These are phyloP conservation scores for Aelia acuminata DNA, from an alignment of 2,888 invertebrate genomes.

Conservation along the genomic window DNA sequence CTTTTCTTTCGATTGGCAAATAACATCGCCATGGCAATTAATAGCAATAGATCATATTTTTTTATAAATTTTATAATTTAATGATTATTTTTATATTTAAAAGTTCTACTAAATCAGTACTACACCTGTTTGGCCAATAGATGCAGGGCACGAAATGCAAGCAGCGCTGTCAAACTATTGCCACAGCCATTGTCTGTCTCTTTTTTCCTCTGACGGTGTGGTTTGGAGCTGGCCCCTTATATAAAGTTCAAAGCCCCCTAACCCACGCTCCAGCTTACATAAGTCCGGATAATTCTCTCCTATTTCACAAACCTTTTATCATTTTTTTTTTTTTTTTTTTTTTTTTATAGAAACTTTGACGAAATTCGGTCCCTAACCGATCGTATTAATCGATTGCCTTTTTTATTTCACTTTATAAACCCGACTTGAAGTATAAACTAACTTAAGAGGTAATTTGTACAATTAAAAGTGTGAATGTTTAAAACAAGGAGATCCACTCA, in stretches of 20 bases:
- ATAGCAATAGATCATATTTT: too few relatives aligned
- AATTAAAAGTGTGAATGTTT: too few relatives aligned
- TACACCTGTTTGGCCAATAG: not conserved
- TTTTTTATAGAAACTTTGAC: too few relatives aligned
- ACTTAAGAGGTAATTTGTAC: too few relatives aligned
- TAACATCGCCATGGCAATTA: too few relatives aligned
- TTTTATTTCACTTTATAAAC: not conserved
- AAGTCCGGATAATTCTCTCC: constrained; percentile 34
- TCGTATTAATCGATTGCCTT: not conserved
- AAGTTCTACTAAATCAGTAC: not conserved
- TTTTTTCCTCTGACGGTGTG: not conserved
- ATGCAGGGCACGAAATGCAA: not conserved
- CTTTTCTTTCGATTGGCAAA: too few relatives aligned
- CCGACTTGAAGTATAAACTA: too few relatives aligned
- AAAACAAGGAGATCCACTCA: too few relatives aligned
- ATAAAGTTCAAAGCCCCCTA: constrained; percentile 48
- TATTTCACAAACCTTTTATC: not conserved
- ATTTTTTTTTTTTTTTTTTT: not conserved
- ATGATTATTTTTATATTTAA: too few relatives aligned
- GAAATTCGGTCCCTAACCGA: not conserved
- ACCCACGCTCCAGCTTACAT: not conserved
- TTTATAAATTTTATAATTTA: too few relatives aligned
- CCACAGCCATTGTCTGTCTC: constrained; percentile 31
- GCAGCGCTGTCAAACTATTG: not conserved
- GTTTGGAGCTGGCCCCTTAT: constrained; percentile 4